A percentile compares a stretch with the other conserved stretches of the same genome.
Conservation (phyloP, 2,113 vertebrate species). For the Columba janthina region DNA sequence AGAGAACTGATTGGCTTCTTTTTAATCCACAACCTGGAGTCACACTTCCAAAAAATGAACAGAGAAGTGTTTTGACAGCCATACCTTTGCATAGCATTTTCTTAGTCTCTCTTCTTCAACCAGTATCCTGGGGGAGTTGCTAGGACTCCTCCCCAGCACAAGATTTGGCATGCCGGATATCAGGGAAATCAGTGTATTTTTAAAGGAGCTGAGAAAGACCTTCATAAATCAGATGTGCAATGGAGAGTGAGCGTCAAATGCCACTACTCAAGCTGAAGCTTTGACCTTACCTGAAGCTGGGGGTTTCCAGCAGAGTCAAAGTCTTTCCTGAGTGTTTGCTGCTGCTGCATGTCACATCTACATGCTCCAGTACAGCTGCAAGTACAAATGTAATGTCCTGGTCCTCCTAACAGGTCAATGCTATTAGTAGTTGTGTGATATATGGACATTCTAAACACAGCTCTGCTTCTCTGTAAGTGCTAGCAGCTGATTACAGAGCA, state of each 20-base stretch:
- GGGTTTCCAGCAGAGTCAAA: background rate
- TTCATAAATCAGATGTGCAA: background rate
- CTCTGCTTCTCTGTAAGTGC: background rate
- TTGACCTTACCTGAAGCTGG: background rate
- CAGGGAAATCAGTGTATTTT: background rate
- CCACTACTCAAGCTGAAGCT: background rate
- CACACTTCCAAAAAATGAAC: background rate
- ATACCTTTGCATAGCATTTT: background rate
- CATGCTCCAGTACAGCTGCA: background rate
- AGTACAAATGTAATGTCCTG: background rate
- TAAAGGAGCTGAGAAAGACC: background rate
- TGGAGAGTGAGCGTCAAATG: background rate
- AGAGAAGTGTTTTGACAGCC: background rate
- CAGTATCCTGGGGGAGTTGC: background rate
- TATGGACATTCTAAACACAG: background rate
- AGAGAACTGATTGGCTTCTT: background rate
- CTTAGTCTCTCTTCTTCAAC: background rate
- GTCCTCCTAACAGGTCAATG: background rate
- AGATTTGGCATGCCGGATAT: background rate
- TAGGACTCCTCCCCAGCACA: background rate
- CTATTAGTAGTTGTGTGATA: background rate
- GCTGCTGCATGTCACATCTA: background rate
- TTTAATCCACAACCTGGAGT: background rate
- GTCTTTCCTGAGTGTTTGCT: background rate
- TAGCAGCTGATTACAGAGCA: background rate